Percentiles rank a stretch among this genome's conserved stretches.
phyloP scores from a whole-genome alignment of 2,797 vertebrate genomes.

The Orientallactaga sibirica region DNA sequence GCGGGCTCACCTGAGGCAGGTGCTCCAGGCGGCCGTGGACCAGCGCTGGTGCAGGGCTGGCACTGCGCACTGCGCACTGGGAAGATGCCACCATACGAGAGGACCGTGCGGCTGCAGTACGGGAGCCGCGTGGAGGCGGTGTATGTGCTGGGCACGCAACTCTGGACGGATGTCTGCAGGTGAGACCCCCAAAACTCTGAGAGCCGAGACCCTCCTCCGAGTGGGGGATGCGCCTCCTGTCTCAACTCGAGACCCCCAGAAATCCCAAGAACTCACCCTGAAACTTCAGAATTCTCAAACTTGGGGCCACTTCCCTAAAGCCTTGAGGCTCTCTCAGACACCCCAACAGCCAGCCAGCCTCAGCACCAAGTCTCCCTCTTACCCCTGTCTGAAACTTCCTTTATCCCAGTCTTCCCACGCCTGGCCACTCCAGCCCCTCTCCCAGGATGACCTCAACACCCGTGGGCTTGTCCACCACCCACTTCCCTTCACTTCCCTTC shows the following conservation, averaged over 20 bases:
- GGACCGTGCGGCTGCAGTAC: constrained; percentile 91
- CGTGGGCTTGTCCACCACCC: neutral
- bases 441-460: neutral
- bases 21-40: rapidly evolving
- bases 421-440: neutral
- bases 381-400: neutral
- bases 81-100: constrained; percentile 85
- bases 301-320: neutral
- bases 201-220: no score
- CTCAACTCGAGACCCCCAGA: neutral
- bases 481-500: neutral
- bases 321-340: neutral
- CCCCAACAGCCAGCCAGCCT: neutral
- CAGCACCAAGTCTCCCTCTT: no score
- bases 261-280: neutral
- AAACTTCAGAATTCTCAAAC: neutral
- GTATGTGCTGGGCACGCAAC: constrained; percentile 90
- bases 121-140: constrained; percentile 87
- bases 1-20: constrained; percentile 30
- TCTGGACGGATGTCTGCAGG: constrained; percentile 90
- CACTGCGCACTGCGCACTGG: neutral
- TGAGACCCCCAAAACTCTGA: constrained; percentile 78
- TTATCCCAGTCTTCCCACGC: neutral
- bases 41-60: rapidly evolving
- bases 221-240: neutral